Evolutionary conservation across 1,140 invertebrate species (phyloP), one percentile per base, ranked within the genome.

Genomic region (Trypoxylus dichotomus): DNA sequence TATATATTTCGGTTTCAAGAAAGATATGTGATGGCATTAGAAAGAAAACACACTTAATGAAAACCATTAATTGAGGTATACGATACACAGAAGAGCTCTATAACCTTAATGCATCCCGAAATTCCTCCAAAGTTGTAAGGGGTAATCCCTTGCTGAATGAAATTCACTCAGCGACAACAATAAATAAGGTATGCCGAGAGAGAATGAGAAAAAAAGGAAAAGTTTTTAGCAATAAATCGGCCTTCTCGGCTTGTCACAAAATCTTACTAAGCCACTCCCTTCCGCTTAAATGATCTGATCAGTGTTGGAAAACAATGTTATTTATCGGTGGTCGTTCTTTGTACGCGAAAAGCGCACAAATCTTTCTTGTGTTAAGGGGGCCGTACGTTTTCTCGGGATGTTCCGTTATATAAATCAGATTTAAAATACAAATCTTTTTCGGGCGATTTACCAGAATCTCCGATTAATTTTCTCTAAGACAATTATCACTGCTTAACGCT

Each of bases 211-310:
- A 68, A 37, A 68, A 68, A 68, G 60, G 27, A 68, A 63, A 68
- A 68, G 19, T 68, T 68, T 68, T 68, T 27, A 27, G 60, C 60
- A 27, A 68, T 68, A 68, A 68, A 68, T 68, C 60, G 60, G 60
- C 21, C 60, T 68, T 68, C 60, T 68, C 60, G 27, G 60, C 24
- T 68, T 68, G 60, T 68, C 60, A 68, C 60, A 68, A 68, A 68
- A 68, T 68, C 60, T 68, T 68, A 68, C 60, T 68, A 68, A 68
- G 60, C 60, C 60, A 68, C 60, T 68, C 60, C 60, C 60, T 68
- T 68, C 60, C 60, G 60, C 60, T 68, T 68, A 68, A 68, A 24
- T 68, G 60, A 68, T 68, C 60, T 68, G 60, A 68, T 68, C 60
- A 68, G 60, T 29, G 60, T 68, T 29, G 60, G 60, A 68, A 68